Conservation (phyloP, 2,797 vertebrate genomes). For the Picus viridis region DNA sequence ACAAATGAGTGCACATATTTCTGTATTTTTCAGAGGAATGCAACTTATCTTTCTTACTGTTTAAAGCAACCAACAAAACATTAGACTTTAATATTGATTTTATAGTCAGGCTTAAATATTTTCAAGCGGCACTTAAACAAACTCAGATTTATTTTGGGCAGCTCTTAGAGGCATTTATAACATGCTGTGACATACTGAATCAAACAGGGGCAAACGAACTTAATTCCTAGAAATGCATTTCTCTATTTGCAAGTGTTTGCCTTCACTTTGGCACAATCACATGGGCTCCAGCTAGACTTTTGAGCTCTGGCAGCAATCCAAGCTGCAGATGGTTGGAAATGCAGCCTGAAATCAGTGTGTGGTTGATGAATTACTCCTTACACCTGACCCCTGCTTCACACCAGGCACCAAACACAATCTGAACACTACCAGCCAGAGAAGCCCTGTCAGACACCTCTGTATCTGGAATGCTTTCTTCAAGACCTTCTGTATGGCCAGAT, state of each 20-base stretch:
- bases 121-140: constrained; percentile 9
- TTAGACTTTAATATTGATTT: constrained; percentile 38
- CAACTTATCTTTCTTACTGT: constrained; percentile 48
- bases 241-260: constrained; percentile 59
- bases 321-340: constrained; percentile 78
- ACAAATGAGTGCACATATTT: constrained; percentile 48
- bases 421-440: constrained; percentile 67
- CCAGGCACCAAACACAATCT: constrained; percentile 71
- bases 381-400: constrained; percentile 79
- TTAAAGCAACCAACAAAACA: constrained; percentile 51
- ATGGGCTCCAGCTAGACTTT: constrained; percentile 62
- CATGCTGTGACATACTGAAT: not conserved
- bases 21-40: constrained; percentile 56
- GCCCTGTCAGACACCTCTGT: constrained; percentile 49
- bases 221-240: constrained; percentile 67
- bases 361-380: constrained; percentile 77
- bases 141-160: not conserved
- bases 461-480: constrained; percentile 63
- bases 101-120: constrained; percentile 5
- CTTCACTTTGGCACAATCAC: constrained; percentile 60
- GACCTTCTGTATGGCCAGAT: constrained; percentile 74
- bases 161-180: not conserved
- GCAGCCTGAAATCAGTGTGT: constrained; percentile 74
- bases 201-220: not conserved
- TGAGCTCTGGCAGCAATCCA: constrained; percentile 68